Evolutionary conservation across 2,888 invertebrate species (phyloP).

Genomic region (Phymatocera aterrima): DNA sequence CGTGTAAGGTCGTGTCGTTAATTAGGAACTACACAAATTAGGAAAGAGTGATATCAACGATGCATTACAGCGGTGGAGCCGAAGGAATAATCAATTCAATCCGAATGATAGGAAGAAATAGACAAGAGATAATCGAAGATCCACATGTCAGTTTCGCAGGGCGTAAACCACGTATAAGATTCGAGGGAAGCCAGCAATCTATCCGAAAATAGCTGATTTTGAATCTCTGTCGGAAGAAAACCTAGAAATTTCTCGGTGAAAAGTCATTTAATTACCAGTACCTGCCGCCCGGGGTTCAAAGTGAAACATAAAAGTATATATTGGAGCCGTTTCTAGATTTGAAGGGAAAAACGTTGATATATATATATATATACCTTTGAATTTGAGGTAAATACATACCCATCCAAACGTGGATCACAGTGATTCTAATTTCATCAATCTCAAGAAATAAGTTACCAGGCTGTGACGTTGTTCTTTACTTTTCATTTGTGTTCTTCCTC

Average conservation of each 20-base stretch:
- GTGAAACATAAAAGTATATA: constrained; percentile 27
- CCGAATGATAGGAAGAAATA: neutral
- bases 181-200: constrained; percentile 24
- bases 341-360: neutral
- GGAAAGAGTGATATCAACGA: neutral
- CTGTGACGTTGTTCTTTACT: no score
- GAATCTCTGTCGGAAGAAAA: constrained; percentile 45
- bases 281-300: constrained; percentile 5
- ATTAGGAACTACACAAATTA: neutral
- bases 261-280: constrained; percentile 52
- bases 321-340: constrained; percentile 5
- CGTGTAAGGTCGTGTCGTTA: neutral
- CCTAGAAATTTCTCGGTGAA: constrained; percentile 51
- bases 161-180: neutral
- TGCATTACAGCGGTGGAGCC: neutral
- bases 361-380: constrained; percentile 11
- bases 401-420: neutral
- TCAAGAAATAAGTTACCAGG: no score
- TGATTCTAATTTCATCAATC: neutral
- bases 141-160: neutral
- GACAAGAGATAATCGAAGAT: neutral
- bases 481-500: no score
- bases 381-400: neutral
- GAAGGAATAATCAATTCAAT: neutral
- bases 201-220: constrained; percentile 35